Evolutionary conservation across 2,888 invertebrate genomes (phyloP).

Genomic region (Holacanthella duospinosa): DNA sequence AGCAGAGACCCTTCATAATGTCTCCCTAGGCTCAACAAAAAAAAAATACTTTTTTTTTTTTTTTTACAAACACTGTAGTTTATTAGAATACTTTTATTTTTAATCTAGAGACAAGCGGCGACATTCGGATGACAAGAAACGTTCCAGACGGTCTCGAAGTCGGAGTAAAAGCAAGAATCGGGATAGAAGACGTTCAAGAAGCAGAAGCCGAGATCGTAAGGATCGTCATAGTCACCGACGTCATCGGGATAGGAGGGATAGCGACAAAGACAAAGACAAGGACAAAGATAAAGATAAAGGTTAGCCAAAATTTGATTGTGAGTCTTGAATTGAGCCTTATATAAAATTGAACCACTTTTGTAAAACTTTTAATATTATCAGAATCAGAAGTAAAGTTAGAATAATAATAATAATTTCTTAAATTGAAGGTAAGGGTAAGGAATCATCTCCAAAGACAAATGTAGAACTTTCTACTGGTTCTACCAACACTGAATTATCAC

Average conservation of each 20-base stretch:
- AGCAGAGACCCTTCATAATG: no score
- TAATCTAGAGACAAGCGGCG: slow-evolving; percentile 7
- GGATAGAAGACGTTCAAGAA: slow-evolving; percentile 19
- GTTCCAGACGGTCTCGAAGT: slow-evolving; percentile 19
- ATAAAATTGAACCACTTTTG: no score
- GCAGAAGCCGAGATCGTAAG: slow-evolving; percentile 18
- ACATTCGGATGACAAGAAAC: slow-evolving; percentile 21
- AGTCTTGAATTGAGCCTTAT: background rate
- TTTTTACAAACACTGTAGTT: no score
- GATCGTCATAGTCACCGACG: slow-evolving; percentile 10
- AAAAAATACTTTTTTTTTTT: no score
- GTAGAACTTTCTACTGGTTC: background rate
- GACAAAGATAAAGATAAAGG: background rate
- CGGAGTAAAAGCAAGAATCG: slow-evolving; percentile 24
- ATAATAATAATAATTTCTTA: no score
- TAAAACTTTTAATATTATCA: no score
- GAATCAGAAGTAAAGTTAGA: no score
- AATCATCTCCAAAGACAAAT: background rate
- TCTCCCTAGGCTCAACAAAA: no score
- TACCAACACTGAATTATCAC: background rate
- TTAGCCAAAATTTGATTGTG: no score
- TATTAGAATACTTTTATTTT: no score
- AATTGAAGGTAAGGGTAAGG: background rate
- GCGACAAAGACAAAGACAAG: slow-evolving; percentile 1
- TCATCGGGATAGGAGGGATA: background rate